Evolutionary conservation across 2,888 invertebrate species (phyloP).

Genomic region (Chelonus formosanus): DNA sequence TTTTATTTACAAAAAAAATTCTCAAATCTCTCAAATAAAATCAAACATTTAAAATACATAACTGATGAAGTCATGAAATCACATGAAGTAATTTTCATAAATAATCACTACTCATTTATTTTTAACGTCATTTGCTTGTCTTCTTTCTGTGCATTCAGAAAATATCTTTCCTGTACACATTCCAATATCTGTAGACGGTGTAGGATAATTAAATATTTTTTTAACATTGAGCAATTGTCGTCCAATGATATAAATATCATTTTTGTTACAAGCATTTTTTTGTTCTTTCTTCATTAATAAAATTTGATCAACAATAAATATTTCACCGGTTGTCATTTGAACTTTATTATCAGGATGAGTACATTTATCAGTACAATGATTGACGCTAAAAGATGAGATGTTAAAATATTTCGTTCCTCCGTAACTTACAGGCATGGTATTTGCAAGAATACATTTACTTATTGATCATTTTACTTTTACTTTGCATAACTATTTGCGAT

Average conservation of each 20-base stretch:
- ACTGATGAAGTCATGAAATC: background rate
- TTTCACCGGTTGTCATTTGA: background rate
- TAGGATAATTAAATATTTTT: background rate
- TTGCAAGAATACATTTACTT: background rate
- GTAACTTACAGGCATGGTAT: background rate
- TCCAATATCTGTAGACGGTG: background rate
- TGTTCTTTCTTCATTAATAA: background rate
- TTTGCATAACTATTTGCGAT: background rate
- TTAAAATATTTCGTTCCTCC: background rate
- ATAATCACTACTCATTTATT: background rate
- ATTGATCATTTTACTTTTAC: background rate
- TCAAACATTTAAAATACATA: constrained; percentile 6
- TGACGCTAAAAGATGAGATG: background rate
- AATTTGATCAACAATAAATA: background rate
- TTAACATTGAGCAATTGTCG: background rate
- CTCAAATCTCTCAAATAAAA: no score
- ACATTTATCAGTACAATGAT: background rate
- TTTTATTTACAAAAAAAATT: no score
- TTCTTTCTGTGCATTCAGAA: background rate
- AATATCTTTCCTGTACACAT: background rate
- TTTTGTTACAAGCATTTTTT: background rate
- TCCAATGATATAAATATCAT: background rate
- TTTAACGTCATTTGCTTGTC: background rate
- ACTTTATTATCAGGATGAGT: background rate
- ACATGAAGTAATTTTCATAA: background rate